Conservation (phyloP, 2,888 invertebrate genomes). For the Latrodectus elegans region DNA sequence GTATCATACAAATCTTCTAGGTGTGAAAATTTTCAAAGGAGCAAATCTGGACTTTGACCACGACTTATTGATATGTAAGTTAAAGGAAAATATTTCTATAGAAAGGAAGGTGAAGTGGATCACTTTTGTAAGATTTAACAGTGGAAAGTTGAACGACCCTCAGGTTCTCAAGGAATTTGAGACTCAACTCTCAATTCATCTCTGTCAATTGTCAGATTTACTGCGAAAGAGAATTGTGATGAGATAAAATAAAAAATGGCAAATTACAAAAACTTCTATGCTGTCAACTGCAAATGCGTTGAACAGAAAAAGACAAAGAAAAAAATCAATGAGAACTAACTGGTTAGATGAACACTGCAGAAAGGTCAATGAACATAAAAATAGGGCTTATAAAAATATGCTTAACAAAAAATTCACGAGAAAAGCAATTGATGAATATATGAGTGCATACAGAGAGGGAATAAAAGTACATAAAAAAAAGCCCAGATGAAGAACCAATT, state of each 20-base stretch:
- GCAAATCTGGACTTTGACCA: conserved; percentile 26
- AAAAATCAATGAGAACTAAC: too few species aligned
- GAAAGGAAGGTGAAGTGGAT: not conserved
- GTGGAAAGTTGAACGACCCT: not conserved
- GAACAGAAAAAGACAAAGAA: too few species aligned
- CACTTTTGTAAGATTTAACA: not conserved
- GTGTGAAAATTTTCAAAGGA: conserved; percentile 21
- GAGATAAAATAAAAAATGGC: too few species aligned
- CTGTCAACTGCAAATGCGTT: too few species aligned
- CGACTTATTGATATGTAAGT: conserved; percentile 3
- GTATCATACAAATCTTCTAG: not conserved
- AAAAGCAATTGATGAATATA: conserved; percentile 8
- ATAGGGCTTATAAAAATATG: too few species aligned
- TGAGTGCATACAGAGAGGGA: not conserved
- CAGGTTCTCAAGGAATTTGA: not conserved
- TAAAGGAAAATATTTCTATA: conserved; percentile 10
- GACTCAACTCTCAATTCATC: not conserved
- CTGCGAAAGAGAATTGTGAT: too few species aligned
- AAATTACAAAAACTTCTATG: too few species aligned
- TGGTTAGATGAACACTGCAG: too few species aligned
- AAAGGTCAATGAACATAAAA: too few species aligned
- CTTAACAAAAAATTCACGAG: not conserved
- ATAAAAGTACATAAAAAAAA: not conserved
- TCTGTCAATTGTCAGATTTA: too few species aligned
- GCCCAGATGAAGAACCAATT: not conserved